Evolutionary conservation across 2,888 invertebrate species (phyloP).

Genomic region (Helleia helle): DNA sequence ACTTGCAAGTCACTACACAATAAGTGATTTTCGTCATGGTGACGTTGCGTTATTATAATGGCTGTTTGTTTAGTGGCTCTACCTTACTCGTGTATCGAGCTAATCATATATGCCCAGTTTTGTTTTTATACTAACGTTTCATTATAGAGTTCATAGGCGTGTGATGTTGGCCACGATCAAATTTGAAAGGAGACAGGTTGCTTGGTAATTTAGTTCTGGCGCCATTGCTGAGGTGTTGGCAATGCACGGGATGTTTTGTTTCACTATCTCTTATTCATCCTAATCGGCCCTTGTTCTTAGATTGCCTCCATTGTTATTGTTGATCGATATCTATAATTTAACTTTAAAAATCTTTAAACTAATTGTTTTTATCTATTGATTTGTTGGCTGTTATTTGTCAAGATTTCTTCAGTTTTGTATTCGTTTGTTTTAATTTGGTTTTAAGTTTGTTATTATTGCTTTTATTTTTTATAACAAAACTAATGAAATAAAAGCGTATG

Average conservation of each 20-base stretch:
- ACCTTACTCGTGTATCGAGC: constrained; percentile 72
- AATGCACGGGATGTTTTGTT: constrained; percentile 32
- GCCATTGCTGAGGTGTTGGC: constrained; percentile 55
- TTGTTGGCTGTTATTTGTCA: too few relatives aligned
- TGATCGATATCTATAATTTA: constrained; percentile 15
- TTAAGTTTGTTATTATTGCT: too few relatives aligned
- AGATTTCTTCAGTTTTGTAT: too few relatives aligned
- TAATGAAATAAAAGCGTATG: too few relatives aligned
- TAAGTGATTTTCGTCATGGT: constrained; percentile 71
- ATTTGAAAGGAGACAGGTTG: constrained; percentile 69
- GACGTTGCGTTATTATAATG: constrained; percentile 67
- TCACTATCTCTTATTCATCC: constrained; percentile 27
- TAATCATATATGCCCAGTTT: constrained; percentile 74
- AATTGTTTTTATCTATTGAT: constrained; percentile 11
- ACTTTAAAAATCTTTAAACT: constrained; percentile 11
- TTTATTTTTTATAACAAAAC: too few relatives aligned
- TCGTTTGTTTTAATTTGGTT: too few relatives aligned
- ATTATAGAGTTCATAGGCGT: constrained; percentile 73
- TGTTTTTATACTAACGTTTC: constrained; percentile 69
- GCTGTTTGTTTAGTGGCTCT: constrained; percentile 73
- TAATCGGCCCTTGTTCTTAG: constrained; percentile 18
- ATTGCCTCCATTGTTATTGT: constrained; percentile 18
- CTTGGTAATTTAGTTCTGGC: constrained; percentile 62
- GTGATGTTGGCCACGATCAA: constrained; percentile 70
- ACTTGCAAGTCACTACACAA: constrained; percentile 66